phyloP scores from a whole-genome alignment of 1,140 invertebrate genomes.

The Tetramorium parvispinum region DNA sequence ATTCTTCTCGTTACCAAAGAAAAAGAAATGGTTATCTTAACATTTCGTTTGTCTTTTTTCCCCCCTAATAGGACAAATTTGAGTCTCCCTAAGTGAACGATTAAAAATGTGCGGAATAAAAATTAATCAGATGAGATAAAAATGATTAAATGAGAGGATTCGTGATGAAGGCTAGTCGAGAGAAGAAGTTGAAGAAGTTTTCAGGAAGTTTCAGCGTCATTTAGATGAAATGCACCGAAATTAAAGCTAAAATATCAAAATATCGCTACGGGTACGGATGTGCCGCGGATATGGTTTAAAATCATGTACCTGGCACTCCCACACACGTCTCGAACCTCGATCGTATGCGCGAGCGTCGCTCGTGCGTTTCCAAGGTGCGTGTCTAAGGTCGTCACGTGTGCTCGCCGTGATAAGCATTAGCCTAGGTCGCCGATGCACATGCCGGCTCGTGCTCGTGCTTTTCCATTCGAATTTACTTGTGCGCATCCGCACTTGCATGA shows the following conservation, averaged over 20 bases:
- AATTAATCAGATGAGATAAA: not conserved
- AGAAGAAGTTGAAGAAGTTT: not conserved
- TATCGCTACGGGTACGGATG: not conserved
- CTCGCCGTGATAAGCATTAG: not conserved
- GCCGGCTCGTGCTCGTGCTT: not conserved
- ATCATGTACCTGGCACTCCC: not conserved
- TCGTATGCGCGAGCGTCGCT: not conserved
- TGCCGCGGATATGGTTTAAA: not conserved
- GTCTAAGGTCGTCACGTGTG: conserved; percentile 20
- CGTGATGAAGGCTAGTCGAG: not conserved
- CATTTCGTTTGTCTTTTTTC: not conserved
- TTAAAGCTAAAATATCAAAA: not conserved
- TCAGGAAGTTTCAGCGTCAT: too few relatives aligned
- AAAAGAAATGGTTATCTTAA: not conserved
- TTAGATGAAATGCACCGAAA: not conserved
- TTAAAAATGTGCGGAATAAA: not conserved
- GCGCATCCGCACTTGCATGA: not conserved
- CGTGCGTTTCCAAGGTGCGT: conserved; percentile 36
- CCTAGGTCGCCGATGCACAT: not conserved
- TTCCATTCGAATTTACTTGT: not conserved
- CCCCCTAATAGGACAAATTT: not conserved
- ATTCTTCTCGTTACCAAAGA: not conserved
- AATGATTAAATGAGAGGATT: not conserved
- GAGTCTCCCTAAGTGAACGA: not conserved
- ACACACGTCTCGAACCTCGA: not conserved